Conservation (phyloP, 1,140 invertebrate genomes). For the Harpegnathos saltator region DNA sequence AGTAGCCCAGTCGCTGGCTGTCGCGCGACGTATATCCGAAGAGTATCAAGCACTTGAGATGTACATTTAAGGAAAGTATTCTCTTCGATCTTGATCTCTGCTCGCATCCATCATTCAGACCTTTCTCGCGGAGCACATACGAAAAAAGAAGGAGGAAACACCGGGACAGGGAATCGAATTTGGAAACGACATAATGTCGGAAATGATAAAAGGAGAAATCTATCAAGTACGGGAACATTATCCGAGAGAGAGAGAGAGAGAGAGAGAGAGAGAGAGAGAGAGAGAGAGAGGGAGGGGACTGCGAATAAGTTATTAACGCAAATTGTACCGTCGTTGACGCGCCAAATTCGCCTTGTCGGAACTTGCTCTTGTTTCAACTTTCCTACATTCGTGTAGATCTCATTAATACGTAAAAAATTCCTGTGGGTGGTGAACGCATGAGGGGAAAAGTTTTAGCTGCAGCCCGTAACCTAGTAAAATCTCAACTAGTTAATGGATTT, state of each 20-base stretch:
- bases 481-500: constrained; percentile 39
- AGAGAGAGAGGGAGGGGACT: background rate
- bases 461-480: constrained; percentile 13
- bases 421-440: background rate
- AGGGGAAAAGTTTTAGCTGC: background rate
- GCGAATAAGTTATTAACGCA: constrained; percentile 6
- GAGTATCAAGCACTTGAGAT: constrained; percentile 40
- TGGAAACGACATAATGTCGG: constrained; percentile 52
- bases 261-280: background rate
- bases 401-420: constrained; percentile 11
- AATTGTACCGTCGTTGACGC: background rate
- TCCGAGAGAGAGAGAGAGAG: background rate
- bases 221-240: background rate
- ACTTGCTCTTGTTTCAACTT: background rate
- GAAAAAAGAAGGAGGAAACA: constrained; percentile 20
- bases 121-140: constrained; percentile 48
- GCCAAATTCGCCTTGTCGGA: no score
- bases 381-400: background rate
- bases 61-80: constrained; percentile 57
- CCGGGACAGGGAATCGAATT: constrained; percentile 61
- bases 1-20: constrained; percentile 16
- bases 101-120: constrained; percentile 71
- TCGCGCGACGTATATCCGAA: constrained; percentile 15
- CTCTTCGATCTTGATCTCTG: constrained; percentile 72
- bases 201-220: constrained; percentile 38